Base-by-base conservation (phyloP, 2,797 vertebrate genomes). In the Molossus alvarezi region DNA sequence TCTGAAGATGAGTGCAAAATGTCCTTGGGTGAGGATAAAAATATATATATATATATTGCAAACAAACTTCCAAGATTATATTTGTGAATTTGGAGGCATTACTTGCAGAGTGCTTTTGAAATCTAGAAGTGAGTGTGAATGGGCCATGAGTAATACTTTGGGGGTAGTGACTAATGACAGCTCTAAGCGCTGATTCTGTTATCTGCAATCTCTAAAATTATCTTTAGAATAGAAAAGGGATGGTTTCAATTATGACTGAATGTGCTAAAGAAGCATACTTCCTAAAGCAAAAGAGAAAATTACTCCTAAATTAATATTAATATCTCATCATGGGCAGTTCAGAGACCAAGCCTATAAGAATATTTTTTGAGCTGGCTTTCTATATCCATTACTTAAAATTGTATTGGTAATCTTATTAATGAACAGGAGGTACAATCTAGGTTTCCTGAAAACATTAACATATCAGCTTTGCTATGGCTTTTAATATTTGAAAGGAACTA, bases 211-310 rank as follows among this genome's bases (percentile, higher is more conserved):
- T 93, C 55, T 60, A 58, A 72, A 90, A 65, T 76, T 71, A 75
- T 62, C 45, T 84, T 91, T 80, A 69, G 27, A 65, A 45, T 14
- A 71, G 45, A 72, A 80, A 85, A 76, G 15, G 3, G 18, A 37
- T 85, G 25, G 37, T 77, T 88, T 85, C 72, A 95, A 4, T 84
- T 84, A 69, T 67, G 29, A 1, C 45, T 84, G 27, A 69, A 81
- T 69, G n/a, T 88, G 25, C 25, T 75, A 57, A 73, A 85, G 20
- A 91, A 81, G 10, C 10, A 69, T n/a, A 4, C 18, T 94, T 67
- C 27, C 60, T 80, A 57, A 23, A 82, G n/a, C 33, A 85, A 95
- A 95, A 87, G 29, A 85, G 23, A 87, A 11, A 48, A 41, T 76
- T 91, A 81, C 27, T 88, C 65, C 33, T 69, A 55, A 67, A 1